Conservation (phyloP, 1,140 invertebrate species). For the Eulimnadia texana region DNA sequence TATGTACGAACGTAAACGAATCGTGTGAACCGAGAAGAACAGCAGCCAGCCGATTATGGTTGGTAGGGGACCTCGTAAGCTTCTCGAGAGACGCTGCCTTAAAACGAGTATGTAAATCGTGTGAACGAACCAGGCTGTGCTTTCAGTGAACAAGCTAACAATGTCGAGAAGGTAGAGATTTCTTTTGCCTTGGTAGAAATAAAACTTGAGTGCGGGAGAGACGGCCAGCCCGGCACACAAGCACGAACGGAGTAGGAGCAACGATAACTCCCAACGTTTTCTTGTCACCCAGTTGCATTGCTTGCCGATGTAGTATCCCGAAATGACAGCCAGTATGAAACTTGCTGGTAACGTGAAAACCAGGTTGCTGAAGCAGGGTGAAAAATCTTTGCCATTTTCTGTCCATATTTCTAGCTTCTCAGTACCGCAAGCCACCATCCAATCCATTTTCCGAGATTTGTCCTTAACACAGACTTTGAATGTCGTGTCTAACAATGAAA, state of each 20-base stretch:
- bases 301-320: slow-evolving; percentile 10
- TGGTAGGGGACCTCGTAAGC: not conserved
- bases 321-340: slow-evolving; percentile 8
- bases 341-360: slow-evolving; percentile 9
- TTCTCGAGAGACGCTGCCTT: slow-evolving; percentile 12
- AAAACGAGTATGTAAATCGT: slow-evolving; percentile 12
- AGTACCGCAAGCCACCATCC: slow-evolving; percentile 1
- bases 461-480: not conserved
- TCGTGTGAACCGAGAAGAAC: not conserved
- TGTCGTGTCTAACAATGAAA: too few relatives aligned
- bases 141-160: slow-evolving; percentile 1
- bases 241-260: slow-evolving; percentile 2
- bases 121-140: slow-evolving; percentile 6
- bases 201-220: slow-evolving; percentile 5
- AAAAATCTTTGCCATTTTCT: slow-evolving; percentile 1
- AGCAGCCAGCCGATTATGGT: not conserved
- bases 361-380: slow-evolving; percentile 10
- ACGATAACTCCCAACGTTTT: not conserved
- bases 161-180: not conserved
- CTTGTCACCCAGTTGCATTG: slow-evolving; percentile 13
- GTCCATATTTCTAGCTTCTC: not conserved
- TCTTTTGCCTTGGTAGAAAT: not conserved
- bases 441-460: slow-evolving; percentile 4
- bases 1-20: not conserved
- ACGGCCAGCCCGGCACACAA: slow-evolving; percentile 1